phyloP scores from a whole-genome alignment of 2,797 vertebrate genomes.

The Ataeniobius toweri region DNA sequence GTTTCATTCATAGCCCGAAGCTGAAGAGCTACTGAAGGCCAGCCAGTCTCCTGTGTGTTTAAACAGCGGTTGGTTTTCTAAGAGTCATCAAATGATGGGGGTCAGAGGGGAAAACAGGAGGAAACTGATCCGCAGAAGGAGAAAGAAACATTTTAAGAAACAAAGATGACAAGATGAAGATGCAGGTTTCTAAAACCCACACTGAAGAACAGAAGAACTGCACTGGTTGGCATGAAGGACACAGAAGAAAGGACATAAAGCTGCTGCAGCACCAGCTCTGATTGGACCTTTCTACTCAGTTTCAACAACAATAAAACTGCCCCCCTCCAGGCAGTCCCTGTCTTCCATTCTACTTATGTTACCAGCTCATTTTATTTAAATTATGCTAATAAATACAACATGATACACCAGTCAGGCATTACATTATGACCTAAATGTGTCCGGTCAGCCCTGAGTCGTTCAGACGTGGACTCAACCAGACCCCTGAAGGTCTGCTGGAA shows the following conservation, averaged over 20 bases:
- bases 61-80: conserved; percentile 71
- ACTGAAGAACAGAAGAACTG: background rate
- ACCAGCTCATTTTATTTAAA: too few species aligned
- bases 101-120: conserved; percentile 15
- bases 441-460: too few species aligned
- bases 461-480: background rate
- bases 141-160: background rate
- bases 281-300: conserved; percentile 30
- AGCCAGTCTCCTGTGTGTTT: conserved; percentile 54
- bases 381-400: too few species aligned
- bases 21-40: conserved; percentile 39
- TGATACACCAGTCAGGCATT: too few species aligned
- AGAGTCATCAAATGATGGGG: conserved; percentile 39
- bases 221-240: background rate
- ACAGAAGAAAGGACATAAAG: background rate
- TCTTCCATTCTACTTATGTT: too few species aligned
- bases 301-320: conserved; percentile 27
- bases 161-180: conserved; percentile 18
- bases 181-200: background rate
- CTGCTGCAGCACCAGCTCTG: conserved; percentile 33
- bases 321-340: background rate
- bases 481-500: background rate
- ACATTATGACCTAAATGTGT: too few species aligned
- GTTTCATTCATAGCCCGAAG: conserved; percentile 65
- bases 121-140: conserved; percentile 20